Base-by-base conservation (phyloP, 2,888 invertebrate species). In the Limnephilus lunatus region DNA sequence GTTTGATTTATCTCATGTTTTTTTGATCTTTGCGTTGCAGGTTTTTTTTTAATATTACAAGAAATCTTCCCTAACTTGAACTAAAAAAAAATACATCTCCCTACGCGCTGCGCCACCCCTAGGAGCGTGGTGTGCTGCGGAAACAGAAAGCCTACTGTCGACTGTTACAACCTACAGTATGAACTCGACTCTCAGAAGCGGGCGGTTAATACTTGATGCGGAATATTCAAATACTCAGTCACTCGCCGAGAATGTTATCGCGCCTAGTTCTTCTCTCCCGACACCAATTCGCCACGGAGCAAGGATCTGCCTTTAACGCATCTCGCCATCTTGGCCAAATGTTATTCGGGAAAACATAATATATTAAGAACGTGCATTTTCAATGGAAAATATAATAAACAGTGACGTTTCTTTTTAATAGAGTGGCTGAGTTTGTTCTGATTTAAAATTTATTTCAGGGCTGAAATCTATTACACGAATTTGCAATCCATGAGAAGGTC, bases 221-320 rank as follows among this genome's bases (percentile, higher is more conserved):
- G 48, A 90, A 48, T 90, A 90, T 81, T 53, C 90, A 82, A 82
- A 82, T 68, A 14, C 30, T 68, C 31, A 32, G 39, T 82, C 48
- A 4, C 82, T 82, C 85, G 85, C 82, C 30, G 32, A 82, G 81
- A 48, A 39, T 48, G 82, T 85, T 83, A 85, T 53, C 35, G 48
- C 44, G 44, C 39, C 19, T 53, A 68, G 85, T 85, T 68, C 85
- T 25, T 12, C 9, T 83, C 90, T 32, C 90, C 25, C 48, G 90
- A 39, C 48, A 39, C 81, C 87, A 44, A 86, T 91, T 87, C 48
- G 32, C 39, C 68, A 86, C 80, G 81, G 87, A 87, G 81, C n/a
- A 39, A 82, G 86, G 14, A 44, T 86, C 30, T 86, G 86, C n/a
- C n/a, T 86, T 48, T 48, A 48, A 48, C n/a, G 48, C 15, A 48